phyloP scores from a whole-genome alignment of 2,888 invertebrate genomes.

The Leucoptera coffeella region DNA sequence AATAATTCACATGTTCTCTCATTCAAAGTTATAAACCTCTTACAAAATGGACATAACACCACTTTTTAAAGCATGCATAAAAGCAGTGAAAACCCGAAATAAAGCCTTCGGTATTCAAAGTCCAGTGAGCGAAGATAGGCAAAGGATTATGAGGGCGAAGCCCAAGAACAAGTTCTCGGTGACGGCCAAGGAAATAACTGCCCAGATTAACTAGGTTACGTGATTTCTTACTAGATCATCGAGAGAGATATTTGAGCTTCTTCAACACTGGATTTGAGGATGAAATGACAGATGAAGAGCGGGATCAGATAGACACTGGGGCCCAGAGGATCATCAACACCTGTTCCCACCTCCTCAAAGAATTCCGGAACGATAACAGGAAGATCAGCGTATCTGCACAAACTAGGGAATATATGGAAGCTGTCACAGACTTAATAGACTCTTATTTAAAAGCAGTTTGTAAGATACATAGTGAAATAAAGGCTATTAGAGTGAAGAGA shows the following conservation, averaged over 20 bases:
- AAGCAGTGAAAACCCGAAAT: slow-evolving; percentile 71
- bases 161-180: slow-evolving; percentile 58
- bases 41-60: slow-evolving; percentile 82
- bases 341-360: slow-evolving; percentile 70
- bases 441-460: slow-evolving; percentile 80
- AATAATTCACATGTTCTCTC: too few species aligned
- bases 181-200: slow-evolving; percentile 70
- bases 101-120: slow-evolving; percentile 59
- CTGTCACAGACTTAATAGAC: slow-evolving; percentile 69
- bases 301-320: slow-evolving; percentile 81
- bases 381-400: slow-evolving; percentile 53
- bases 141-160: slow-evolving; percentile 39
- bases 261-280: slow-evolving; percentile 64
- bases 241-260: slow-evolving; percentile 80
- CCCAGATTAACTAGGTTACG: slow-evolving; percentile 73
- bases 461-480: slow-evolving; percentile 82
- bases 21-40: too few species aligned
- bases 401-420: slow-evolving; percentile 69
- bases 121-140: slow-evolving; percentile 38
- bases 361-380: slow-evolving; percentile 64
- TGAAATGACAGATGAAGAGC: slow-evolving; percentile 76
- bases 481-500: slow-evolving; percentile 79
- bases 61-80: slow-evolving; percentile 77
- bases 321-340: slow-evolving; percentile 79
- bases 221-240: slow-evolving; percentile 76